Conservation (phyloP, 2,888 invertebrate genomes). For the Norana najaformis region DNA sequence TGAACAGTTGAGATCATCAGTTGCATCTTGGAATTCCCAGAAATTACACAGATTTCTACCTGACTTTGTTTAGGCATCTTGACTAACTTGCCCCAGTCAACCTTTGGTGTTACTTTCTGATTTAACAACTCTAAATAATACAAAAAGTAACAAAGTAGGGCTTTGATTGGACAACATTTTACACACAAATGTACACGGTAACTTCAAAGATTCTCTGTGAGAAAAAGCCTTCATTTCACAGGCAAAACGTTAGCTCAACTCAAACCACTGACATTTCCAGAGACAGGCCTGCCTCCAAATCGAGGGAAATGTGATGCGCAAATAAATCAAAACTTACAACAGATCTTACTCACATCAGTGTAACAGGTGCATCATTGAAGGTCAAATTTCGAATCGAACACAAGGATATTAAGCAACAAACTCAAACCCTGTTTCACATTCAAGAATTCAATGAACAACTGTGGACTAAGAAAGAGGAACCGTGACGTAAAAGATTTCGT, state of each 20-base stretch:
- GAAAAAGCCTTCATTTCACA: not conserved
- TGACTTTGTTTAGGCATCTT: not conserved
- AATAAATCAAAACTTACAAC: not conserved
- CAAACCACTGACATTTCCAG: not conserved
- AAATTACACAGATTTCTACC: no score
- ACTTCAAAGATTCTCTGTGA: not conserved
- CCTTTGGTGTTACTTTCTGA: not conserved
- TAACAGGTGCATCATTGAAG: not conserved
- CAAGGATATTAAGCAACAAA: not conserved
- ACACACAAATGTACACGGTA: conserved; percentile 5
- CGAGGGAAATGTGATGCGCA: not conserved
- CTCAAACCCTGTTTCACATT: not conserved
- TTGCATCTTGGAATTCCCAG: no score
- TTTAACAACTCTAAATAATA: not conserved
- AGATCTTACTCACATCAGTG: not conserved
- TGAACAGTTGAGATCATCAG: no score
- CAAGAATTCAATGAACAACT: not conserved
- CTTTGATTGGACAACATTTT: not conserved
- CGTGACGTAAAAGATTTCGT: not conserved
- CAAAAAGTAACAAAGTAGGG: not conserved
- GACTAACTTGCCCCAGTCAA: not conserved
- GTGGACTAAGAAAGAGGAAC: not conserved
- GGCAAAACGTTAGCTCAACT: not conserved
- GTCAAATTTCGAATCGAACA: not conserved
- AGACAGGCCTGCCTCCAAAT: not conserved